A percentile compares a stretch with the other conserved stretches of the same genome.
These are phyloP conservation scores for Falco concolor DNA, from an alignment of 2,797 vertebrate species.

Conservation along the genomic window DNA sequence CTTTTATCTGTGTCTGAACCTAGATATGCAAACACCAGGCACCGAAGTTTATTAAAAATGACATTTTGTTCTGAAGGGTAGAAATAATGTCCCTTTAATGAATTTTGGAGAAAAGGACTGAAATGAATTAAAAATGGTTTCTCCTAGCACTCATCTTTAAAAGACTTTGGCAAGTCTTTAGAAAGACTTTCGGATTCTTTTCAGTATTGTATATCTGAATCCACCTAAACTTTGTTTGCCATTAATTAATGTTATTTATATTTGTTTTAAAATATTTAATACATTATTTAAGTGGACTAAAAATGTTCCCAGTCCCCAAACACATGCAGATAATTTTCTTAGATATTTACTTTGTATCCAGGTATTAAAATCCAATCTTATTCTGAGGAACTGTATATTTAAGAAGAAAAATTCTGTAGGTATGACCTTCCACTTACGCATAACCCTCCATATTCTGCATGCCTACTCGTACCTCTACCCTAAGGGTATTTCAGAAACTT, in stretches of 20 bases:
- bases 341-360: background rate
- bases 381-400: background rate
- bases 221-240: background rate
- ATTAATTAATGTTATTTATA: background rate
- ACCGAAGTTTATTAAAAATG: background rate
- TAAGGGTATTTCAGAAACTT: conserved; percentile 29
- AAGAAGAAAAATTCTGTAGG: background rate
- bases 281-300: background rate
- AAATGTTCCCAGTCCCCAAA: background rate
- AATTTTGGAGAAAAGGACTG: background rate
- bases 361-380: background rate
- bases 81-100: background rate
- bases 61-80: background rate
- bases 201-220: background rate
- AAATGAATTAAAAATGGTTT: background rate
- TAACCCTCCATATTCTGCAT: background rate
- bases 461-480: background rate
- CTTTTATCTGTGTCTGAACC: background rate
- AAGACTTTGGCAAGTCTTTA: background rate
- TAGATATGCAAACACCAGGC: background rate
- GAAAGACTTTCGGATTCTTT: background rate
- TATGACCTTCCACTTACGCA: background rate
- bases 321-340: background rate
- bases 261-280: background rate
- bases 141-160: background rate